A percentile compares a stretch with the other conserved stretches of the same genome.
These are phyloP conservation scores for Ammodytes marinus DNA, from an alignment of 2,113 vertebrate species.

Conservation along the genomic window DNA sequence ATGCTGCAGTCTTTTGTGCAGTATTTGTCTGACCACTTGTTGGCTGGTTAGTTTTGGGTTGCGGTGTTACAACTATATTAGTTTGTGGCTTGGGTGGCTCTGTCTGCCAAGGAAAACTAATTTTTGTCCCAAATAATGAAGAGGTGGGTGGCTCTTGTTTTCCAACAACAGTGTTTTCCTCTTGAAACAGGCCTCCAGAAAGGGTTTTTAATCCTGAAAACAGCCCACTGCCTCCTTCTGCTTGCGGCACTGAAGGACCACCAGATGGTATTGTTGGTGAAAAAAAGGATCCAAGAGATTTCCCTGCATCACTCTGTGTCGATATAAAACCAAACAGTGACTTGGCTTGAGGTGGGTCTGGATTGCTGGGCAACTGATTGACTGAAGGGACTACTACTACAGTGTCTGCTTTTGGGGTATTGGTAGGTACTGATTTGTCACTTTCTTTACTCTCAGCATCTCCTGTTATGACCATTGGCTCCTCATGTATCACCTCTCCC, in stretches of 20 bases:
- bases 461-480: slow-evolving; percentile 59
- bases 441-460: slow-evolving; percentile 56
- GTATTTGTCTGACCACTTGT: slow-evolving; percentile 51
- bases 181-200: slow-evolving; percentile 90
- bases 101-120: slow-evolving; percentile 88
- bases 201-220: slow-evolving; percentile 91
- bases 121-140: slow-evolving; percentile 87
- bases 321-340: slow-evolving; percentile 86
- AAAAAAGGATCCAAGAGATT: slow-evolving; percentile 90
- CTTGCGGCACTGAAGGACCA: slow-evolving; percentile 69
- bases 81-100: slow-evolving; percentile 73
- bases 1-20: slow-evolving; percentile 61
- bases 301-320: slow-evolving; percentile 82
- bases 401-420: neutral
- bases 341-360: slow-evolving; percentile 74
- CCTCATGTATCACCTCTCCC: slow-evolving; percentile 65
- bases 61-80: slow-evolving; percentile 71
- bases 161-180: slow-evolving; percentile 79
- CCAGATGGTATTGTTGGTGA: slow-evolving; percentile 76
- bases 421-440: slow-evolving; percentile 56
- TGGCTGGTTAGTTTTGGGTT: slow-evolving; percentile 77
- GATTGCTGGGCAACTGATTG: slow-evolving; percentile 48
- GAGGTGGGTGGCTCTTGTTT: slow-evolving; percentile 75
- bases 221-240: slow-evolving; percentile 82
- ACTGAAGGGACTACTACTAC: slow-evolving; percentile 12